Base-by-base conservation (phyloP, 2,888 invertebrate species). In the Diaperis boleti region DNA sequence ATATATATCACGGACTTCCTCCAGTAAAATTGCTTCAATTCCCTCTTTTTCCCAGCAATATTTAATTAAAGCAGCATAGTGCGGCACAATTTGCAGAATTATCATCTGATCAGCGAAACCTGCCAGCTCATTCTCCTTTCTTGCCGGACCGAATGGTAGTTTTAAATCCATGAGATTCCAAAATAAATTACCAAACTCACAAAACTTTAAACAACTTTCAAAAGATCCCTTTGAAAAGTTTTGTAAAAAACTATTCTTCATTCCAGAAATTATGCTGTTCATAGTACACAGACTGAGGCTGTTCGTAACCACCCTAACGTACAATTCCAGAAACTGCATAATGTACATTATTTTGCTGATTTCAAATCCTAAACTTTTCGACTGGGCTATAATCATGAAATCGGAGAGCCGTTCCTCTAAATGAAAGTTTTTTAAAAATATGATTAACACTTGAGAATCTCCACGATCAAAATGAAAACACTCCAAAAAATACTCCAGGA, bases 41-140 rank as follows among this genome's bases (percentile, higher is more conserved):
- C 72, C 79, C 22, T 80, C 15, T 14, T 35, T 55, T 60, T 2
- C 64, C 31, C 26, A 11, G 63, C 55, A 14, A 67, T 59, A 18
- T 47, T 62, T 11, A 59, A n/a, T 14, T 22, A 54, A 64, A 70
- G 35, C 68, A 62, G 47, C 65, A 20, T 87, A 76, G 17, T 89
- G 75, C 0, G 92, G 92, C 41, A 89, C 77, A n/a, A 91, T 79
- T 74, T 89, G 85, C 65, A 88, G 82, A 52, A 86, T 82, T 13
- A 89, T 76, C 67, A 89, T 79, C 76, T 89, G 88, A 73, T 86
- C 85, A 69, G 87, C 85, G 60, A 88, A 74, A 5, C 15, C 14
- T 14, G 15, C 1, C 11, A n/a, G 14, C 8, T 10, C 20, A 20
- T 22, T 26, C 10, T 44, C 7, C n/a, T 44, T 2, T 6, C 10